Evolutionary conservation across 2,797 vertebrate genomes (phyloP).

Genomic region (Decapterus maruadsi): DNA sequence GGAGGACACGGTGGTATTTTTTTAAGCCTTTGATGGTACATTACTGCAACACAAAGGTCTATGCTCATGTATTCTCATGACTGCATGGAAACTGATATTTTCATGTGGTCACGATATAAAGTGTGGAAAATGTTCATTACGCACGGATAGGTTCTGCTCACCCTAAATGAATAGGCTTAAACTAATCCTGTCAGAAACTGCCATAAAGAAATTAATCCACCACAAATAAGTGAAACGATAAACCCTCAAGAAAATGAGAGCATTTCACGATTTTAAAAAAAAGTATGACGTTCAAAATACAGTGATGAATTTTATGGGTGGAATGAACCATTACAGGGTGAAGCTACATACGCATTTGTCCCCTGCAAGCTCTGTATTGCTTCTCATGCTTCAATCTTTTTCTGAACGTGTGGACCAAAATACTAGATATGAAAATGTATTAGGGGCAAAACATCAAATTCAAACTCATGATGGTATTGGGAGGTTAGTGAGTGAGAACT

Average conservation of each 20-base stretch:
- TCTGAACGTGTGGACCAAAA: not conserved
- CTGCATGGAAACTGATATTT: constrained; percentile 23
- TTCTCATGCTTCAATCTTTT: not conserved
- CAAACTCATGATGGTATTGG: not conserved
- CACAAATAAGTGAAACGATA: constrained; percentile 36
- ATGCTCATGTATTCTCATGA: not conserved
- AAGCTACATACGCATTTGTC: constrained; percentile 6
- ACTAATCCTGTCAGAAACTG: constrained; percentile 59
- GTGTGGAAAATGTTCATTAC: constrained; percentile 62
- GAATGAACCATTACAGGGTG: not conserved
- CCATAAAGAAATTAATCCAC: constrained; percentile 40
- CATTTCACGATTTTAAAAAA: constrained; percentile 6
- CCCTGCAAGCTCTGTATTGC: not conserved
- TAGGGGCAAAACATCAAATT: not conserved
- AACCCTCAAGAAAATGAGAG: constrained; percentile 6
- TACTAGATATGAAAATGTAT: not conserved
- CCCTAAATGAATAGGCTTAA: constrained; percentile 59
- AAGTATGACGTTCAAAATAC: constrained; percentile 17
- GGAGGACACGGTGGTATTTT: constrained; percentile 32
- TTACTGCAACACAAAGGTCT: constrained; percentile 29
- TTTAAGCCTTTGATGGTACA: constrained; percentile 30
- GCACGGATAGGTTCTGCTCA: constrained; percentile 61
- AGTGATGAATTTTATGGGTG: constrained; percentile 2
- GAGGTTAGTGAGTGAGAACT: not conserved
- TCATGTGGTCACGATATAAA: constrained; percentile 29